Conservation (phyloP, 2,888 invertebrate genomes). For the Dinocampus coccinellae region DNA sequence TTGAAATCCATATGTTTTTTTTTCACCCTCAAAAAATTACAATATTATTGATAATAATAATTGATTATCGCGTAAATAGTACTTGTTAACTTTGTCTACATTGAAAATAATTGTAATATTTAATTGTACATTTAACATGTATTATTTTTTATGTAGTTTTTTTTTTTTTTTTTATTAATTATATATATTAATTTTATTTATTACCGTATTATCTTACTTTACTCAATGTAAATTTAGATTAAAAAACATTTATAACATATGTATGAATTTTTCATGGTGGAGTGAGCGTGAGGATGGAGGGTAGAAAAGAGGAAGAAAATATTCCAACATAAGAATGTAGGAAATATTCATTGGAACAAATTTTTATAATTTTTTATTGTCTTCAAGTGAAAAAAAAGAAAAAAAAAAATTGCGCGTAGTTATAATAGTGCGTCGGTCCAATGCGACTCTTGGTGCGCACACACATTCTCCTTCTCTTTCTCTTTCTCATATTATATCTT, state of each 20-base stretch:
- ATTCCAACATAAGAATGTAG: neutral
- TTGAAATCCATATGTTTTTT: neutral
- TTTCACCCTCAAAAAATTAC: neutral
- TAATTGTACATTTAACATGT: too few relatives aligned
- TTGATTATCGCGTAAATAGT: too few relatives aligned
- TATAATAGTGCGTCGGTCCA: conserved; percentile 55
- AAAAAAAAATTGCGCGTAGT: conserved; percentile 42
- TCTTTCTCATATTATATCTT: conserved; percentile 42
- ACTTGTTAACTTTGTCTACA: too few relatives aligned
- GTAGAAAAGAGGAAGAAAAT: neutral
- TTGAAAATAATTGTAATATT: too few relatives aligned
- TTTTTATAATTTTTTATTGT: neutral
- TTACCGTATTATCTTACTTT: too few relatives aligned
- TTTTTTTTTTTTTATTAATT: too few relatives aligned
- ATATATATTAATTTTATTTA: too few relatives aligned
- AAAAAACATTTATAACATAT: neutral
- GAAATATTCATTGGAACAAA: neutral
- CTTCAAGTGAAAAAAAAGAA: too few relatives aligned
- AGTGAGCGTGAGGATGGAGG: neutral
- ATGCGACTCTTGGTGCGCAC: conserved; percentile 37
- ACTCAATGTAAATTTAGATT: too few relatives aligned
- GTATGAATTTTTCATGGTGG: neutral
- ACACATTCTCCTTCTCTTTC: conserved; percentile 16
- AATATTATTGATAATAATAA: too few relatives aligned
- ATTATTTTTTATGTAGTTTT: too few relatives aligned